Base-by-base conservation (phyloP, 1,140 invertebrate genomes). In the Stegodyphus mimosarum region DNA sequence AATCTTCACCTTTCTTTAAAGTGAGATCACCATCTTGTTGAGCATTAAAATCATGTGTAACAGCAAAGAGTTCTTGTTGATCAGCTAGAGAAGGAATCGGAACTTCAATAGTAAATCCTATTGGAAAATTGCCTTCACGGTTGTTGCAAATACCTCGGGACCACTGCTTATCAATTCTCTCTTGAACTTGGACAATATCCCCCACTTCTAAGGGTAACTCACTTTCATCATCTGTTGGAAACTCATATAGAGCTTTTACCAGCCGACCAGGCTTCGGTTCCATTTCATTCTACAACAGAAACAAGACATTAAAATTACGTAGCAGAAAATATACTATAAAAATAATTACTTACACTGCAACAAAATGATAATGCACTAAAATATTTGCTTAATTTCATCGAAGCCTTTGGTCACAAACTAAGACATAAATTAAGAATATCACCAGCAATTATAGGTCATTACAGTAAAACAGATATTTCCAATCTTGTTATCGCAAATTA, bases 91-190 rank as follows among this genome's bases (percentile, higher is more conserved):
- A n/a, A 15, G 76, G 79, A 17, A 86, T 66, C 48, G 69, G 73
- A 15, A 87, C 53, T 67, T 88, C 88, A n/a, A 77, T 48, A 67
- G 87, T 76, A 33, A 83, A 87, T 13, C 87, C 70, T 48, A 83
- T 71, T 13, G 88, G 88, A 69, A 88, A 84, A 7, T 75, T 87
- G 7, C 88, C 88, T 53, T 83, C 17, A 6, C 17, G 50, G 10
- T 73, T 77, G 50, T 80, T 71, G 18, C 63, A 81, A 18, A 86
- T 33, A 49, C 87, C 88, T 51, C 72, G 17, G 33, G 76, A 87
- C 88, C 88, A 88, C 52, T 87, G 87, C 63, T 86, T 87, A 73
- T 88, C 88, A 7, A 87, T 18, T 69, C 81, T 73, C 15, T 79
- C 74, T 48, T 52, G 72, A 11, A 88, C 80, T 84, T 88, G 87